phyloP scores from a whole-genome alignment of 2,113 vertebrate species.

The Misgurnus anguillicaudatus region DNA sequence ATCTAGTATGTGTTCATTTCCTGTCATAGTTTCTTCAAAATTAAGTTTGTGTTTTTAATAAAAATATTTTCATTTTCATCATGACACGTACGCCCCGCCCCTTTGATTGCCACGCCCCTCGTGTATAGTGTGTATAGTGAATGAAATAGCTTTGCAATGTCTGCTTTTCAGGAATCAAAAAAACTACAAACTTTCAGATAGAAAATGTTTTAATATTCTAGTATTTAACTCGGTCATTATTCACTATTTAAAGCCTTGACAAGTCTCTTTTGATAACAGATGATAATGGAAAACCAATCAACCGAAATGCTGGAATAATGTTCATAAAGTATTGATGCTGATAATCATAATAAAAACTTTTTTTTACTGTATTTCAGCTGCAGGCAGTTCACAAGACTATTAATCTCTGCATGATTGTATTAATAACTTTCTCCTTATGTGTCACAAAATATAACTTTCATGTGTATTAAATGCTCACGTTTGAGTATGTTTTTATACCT shows the following conservation, averaged over 20 bases:
- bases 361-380: too few species aligned
- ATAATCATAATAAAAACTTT: not conserved
- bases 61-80: too few species aligned
- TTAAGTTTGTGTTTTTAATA: too few species aligned
- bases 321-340: not conserved
- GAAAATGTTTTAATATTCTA: conserved; percentile 40
- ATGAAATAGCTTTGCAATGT: conserved; percentile 37
- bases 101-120: too few species aligned
- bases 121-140: not conserved
- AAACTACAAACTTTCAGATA: conserved; percentile 27
- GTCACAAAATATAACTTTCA: not conserved
- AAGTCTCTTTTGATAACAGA: conserved; percentile 21
- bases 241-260: not conserved
- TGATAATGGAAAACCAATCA: not conserved
- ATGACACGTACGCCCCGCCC: too few species aligned
- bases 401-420: not conserved
- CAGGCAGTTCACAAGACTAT: not conserved
- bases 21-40: too few species aligned
- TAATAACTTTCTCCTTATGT: not conserved
- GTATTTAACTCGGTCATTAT: conserved; percentile 9
- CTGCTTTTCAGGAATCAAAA: conserved; percentile 34
- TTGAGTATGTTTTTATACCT: not conserved
- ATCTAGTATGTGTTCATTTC: too few species aligned
- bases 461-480: not conserved
- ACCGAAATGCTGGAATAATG: not conserved